Percentiles rank a stretch among this genome's conserved stretches.
Evolutionary conservation across 64 coral and sea anemone genomes (phyloP).

Genomic region (Pocillopora verrucosa): DNA sequence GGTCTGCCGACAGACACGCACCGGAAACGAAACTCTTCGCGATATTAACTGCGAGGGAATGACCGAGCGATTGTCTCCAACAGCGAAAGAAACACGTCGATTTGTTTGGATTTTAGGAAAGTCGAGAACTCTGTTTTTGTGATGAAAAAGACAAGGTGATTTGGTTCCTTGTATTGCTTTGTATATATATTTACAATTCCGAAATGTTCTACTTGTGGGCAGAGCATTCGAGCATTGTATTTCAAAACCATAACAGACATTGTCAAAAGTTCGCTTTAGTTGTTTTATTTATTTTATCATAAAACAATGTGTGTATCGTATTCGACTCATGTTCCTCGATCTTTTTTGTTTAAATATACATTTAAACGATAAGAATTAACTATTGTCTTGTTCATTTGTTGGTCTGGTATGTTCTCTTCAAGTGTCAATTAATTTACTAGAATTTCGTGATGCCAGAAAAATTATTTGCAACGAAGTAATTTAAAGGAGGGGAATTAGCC

Average conservation of each 20-base stretch:
- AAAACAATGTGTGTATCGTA: background rate
- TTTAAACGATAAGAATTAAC: background rate
- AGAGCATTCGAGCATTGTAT: conserved; percentile 36
- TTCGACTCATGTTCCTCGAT: background rate
- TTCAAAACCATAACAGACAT: conserved; percentile 38
- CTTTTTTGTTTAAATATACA: background rate
- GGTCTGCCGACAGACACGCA: background rate
- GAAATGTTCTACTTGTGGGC: background rate
- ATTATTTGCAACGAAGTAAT: background rate
- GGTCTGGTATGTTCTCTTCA: background rate
- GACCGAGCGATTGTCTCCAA: conserved; percentile 12
- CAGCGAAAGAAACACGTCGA: conserved; percentile 1
- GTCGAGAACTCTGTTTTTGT: background rate
- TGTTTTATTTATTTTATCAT: conserved; percentile 13
- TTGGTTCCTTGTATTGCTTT: background rate
- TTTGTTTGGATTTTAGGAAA: conserved; percentile 6
- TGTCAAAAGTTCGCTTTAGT: conserved; percentile 14
- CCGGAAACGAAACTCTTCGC: conserved; percentile 18
- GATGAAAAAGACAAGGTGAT: conserved; percentile 33
- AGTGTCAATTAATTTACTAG: background rate
- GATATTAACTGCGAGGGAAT: conserved; percentile 11
- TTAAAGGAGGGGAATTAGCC: background rate
- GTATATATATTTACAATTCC: conserved; percentile 4
- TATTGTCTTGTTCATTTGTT: conserved; percentile 2
- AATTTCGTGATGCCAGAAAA: background rate